These are phyloP conservation scores for Oncorhynchus gorbuscha DNA, from an alignment of 2,113 vertebrate genomes.

Conservation along the genomic window DNA sequence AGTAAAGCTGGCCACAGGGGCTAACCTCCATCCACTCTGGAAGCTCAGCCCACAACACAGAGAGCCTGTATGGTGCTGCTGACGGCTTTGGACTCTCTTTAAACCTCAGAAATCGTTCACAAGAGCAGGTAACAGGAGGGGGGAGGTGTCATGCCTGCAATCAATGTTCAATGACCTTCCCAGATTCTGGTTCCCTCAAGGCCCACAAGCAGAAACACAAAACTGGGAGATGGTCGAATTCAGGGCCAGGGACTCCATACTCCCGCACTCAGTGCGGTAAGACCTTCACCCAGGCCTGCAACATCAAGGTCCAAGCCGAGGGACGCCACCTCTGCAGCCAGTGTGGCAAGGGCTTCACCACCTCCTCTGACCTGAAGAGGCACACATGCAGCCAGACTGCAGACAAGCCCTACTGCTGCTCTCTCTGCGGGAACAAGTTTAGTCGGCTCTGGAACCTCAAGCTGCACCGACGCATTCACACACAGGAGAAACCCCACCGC, in stretches of 20 bases:
- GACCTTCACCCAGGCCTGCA: too few species aligned
- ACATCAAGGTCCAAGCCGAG: too few species aligned
- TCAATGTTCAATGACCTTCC: conserved; percentile 59
- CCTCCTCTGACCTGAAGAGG: too few species aligned
- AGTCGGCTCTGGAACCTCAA: conserved; percentile 77
- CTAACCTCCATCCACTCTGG: too few species aligned
- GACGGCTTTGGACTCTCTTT: too few species aligned
- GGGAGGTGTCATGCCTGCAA: conserved; percentile 48
- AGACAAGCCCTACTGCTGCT: too few species aligned
- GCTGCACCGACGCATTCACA: conserved; percentile 75
- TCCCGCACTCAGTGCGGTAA: conserved; percentile 38
- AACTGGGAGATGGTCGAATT: neutral
- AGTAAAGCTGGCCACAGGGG: too few species aligned
- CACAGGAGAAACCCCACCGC: conserved; percentile 49
- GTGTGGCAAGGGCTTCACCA: too few species aligned
- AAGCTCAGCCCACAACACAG: too few species aligned
- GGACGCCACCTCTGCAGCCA: too few species aligned
- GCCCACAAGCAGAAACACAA: conserved; percentile 60
- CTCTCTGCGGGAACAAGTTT: conserved; percentile 74
- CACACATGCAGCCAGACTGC: too few species aligned
- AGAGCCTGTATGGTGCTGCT: too few species aligned
- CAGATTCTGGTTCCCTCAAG: conserved; percentile 26
- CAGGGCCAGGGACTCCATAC: conserved; percentile 39
- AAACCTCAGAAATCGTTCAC: conserved; percentile 31
- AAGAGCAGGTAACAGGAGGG: conserved; percentile 46